Percentiles rank a stretch among this genome's conserved stretches.
Evolutionary conservation across 2,888 invertebrate genomes (phyloP).

Genomic region (Synergus laeviventris): DNA sequence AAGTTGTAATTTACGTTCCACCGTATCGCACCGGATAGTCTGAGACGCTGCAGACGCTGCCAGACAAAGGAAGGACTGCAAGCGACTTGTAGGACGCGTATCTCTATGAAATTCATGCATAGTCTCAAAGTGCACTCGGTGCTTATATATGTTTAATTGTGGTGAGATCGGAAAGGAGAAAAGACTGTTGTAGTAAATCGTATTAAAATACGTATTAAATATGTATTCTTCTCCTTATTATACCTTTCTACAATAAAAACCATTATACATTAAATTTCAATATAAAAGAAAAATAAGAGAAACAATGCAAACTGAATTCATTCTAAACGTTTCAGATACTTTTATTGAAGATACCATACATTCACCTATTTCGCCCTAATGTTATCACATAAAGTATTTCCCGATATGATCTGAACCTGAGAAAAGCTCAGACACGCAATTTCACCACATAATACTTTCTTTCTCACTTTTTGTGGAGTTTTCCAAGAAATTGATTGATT

Average conservation of each 20-base stretch:
- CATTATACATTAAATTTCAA: no score
- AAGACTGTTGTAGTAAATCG: conserved; percentile 4
- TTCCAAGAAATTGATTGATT: not conserved
- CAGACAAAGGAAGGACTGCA: conserved; percentile 51
- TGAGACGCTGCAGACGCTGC: conserved; percentile 43
- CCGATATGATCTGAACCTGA: no score
- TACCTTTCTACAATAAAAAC: not conserved
- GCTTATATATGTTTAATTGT: not conserved
- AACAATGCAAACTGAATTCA: no score
- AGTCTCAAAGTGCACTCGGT: conserved; percentile 14
- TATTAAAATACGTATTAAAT: not conserved
- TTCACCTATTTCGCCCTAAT: no score
- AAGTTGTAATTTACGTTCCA: conserved; percentile 58
- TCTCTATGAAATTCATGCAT: conserved; percentile 53
- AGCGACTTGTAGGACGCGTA: conserved; percentile 49
- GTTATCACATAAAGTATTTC: no score
- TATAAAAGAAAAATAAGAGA: no score
- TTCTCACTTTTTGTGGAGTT: not conserved
- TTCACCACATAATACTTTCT: not conserved
- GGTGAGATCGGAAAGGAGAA: conserved; percentile 10
- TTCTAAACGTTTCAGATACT: no score
- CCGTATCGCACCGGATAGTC: conserved; percentile 49
- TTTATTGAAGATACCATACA: no score
- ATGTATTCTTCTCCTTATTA: no score
- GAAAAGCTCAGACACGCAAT: no score